These are phyloP conservation scores for Saxicola maurus DNA, from an alignment of 2,797 vertebrate species.

Conservation along the genomic window DNA sequence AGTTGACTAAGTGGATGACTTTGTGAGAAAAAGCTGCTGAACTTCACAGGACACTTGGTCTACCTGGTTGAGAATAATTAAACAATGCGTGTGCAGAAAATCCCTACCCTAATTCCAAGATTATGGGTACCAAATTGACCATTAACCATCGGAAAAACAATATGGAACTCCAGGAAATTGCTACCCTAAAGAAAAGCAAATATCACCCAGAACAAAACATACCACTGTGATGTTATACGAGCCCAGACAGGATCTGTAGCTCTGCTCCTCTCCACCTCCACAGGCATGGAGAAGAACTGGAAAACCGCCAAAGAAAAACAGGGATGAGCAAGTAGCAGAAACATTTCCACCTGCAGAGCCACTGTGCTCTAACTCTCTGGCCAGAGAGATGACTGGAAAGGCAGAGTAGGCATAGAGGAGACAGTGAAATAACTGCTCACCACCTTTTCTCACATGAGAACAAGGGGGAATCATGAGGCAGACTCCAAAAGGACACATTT, in stretches of 20 bases:
- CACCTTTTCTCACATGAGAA: neutral
- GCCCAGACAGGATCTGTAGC: neutral
- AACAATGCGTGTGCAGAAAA: fast-evolving
- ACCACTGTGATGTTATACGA: neutral
- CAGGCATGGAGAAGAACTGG: neutral
- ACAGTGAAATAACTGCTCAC: neutral
- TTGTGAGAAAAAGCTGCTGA: neutral
- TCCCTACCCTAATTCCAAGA: neutral
- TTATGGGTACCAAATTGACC: neutral
- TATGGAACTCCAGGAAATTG: neutral
- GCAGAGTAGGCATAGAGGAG: neutral
- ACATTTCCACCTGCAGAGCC: neutral
- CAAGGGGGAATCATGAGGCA: neutral
- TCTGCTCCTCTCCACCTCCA: neutral
- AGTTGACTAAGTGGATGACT: neutral
- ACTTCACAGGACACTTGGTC: neutral
- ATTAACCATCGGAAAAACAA: fast-evolving
- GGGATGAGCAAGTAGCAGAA: neutral
- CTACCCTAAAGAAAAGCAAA: neutral
- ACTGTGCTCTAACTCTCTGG: neutral
- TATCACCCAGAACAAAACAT: neutral
- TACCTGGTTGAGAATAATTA: neutral
- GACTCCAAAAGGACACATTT: neutral
- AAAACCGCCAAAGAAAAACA: neutral
- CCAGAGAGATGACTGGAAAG: neutral